These are phyloP conservation scores for Lycocorax pyrrhopterus DNA, from an alignment of 2,113 vertebrate species.

Conservation along the genomic window DNA sequence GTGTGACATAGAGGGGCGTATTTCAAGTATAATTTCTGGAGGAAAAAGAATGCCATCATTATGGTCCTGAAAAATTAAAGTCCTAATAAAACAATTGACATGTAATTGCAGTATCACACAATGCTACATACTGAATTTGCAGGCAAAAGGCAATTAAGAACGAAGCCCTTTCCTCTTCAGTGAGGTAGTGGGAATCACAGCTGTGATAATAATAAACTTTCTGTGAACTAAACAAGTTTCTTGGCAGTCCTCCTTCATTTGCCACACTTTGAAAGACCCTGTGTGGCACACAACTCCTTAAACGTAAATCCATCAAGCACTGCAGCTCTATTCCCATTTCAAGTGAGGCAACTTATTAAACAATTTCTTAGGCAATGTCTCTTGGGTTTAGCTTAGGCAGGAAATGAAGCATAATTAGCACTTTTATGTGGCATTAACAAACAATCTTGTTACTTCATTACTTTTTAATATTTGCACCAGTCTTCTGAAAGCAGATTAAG, in stretches of 20 bases:
- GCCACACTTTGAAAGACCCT: background rate
- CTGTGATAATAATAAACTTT: background rate
- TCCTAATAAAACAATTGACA: background rate
- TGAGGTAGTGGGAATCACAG: background rate
- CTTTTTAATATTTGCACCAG: slow-evolving; percentile 75
- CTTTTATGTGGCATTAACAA: slow-evolving; percentile 76
- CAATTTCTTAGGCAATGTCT: slow-evolving; percentile 62
- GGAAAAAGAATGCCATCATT: background rate
- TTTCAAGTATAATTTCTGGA: background rate
- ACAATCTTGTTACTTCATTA: slow-evolving; percentile 78
- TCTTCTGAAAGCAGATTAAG: slow-evolving; percentile 70
- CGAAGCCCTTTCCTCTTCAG: background rate
- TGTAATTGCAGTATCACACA: background rate
- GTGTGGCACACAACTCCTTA: background rate
- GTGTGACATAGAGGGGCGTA: background rate
- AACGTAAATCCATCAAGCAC: slow-evolving; percentile 34
- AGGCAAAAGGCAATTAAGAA: background rate
- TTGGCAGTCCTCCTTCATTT: background rate
- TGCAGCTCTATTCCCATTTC: slow-evolving; percentile 44
- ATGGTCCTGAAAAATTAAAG: slow-evolving; percentile 28
- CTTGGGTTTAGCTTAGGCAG: slow-evolving; percentile 65
- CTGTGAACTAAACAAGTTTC: slow-evolving; percentile 1
- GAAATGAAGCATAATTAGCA: slow-evolving; percentile 74
- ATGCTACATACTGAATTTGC: background rate
- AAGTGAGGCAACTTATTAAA: slow-evolving; percentile 64